Evolutionary conservation across 1,140 invertebrate genomes (phyloP).

Genomic region (Augochlora pura): DNA sequence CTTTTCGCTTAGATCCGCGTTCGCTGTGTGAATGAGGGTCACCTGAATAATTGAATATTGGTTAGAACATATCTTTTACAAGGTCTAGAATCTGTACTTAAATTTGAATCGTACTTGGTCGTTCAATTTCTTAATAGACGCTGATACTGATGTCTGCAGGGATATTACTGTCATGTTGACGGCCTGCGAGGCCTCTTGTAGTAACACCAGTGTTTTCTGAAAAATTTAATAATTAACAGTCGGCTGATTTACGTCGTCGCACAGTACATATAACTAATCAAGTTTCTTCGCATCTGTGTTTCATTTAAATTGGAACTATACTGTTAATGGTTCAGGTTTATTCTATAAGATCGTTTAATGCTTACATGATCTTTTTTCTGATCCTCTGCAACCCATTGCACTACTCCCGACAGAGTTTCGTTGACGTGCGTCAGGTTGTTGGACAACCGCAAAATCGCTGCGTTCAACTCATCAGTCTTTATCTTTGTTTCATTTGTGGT

Average conservation of each 20-base stretch:
- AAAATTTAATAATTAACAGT: constrained; percentile 26
- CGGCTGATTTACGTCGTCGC: background rate
- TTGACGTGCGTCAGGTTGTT: constrained; percentile 77
- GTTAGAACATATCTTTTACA: background rate
- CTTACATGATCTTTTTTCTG: constrained; percentile 79
- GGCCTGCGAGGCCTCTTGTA: constrained; percentile 74
- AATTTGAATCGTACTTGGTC: constrained; percentile 59
- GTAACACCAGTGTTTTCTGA: constrained; percentile 71
- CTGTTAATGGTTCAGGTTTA: too few relatives aligned
- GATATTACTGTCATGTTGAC: constrained; percentile 75
- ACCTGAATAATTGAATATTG: constrained; percentile 51
- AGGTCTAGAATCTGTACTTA: background rate
- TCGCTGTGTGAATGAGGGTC: constrained; percentile 54
- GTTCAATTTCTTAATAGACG: constrained; percentile 59
- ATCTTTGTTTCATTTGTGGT: constrained; percentile 74
- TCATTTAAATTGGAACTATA: too few relatives aligned
- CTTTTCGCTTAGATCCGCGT: constrained; percentile 57
- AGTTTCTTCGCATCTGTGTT: too few relatives aligned
- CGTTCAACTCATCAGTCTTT: constrained; percentile 74
- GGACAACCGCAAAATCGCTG: constrained; percentile 70
- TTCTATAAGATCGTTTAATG: constrained; percentile 17
- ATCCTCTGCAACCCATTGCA: constrained; percentile 78
- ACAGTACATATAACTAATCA: too few relatives aligned
- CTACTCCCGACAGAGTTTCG: constrained; percentile 75
- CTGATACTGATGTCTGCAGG: constrained; percentile 56